These are phyloP conservation scores for Varanus komodoensis DNA, from an alignment of 2,113 vertebrate genomes.

Conservation along the genomic window DNA sequence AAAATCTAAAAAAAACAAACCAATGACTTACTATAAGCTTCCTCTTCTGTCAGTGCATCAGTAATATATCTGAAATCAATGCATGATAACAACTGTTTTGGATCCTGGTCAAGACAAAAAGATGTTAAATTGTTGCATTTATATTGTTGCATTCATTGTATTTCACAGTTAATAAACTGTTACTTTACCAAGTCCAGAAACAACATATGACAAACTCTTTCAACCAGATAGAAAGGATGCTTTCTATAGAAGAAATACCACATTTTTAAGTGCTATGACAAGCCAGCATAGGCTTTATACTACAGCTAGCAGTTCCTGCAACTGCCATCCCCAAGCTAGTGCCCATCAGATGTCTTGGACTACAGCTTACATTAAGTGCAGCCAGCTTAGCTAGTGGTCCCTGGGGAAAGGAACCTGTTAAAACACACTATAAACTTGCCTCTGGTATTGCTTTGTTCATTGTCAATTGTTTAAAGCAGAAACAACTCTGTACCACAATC, in stretches of 20 bases:
- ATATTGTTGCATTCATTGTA: no score
- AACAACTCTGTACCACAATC: rapidly evolving
- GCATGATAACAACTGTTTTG: slow-evolving; percentile 79
- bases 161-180: neutral
- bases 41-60: slow-evolving; percentile 80
- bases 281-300: neutral
- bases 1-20: neutral
- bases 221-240: neutral
- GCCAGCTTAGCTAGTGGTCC: neutral
- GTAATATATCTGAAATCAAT: slow-evolving; percentile 88
- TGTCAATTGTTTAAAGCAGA: neutral
- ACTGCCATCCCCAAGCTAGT: no score
- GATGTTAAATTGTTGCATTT: neutral
- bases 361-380: neutral
- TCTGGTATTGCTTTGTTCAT: neutral
- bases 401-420: neutral
- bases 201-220: neutral
- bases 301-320: neutral
- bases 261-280: neutral
- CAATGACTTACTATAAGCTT: slow-evolving; percentile 77
- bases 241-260: neutral
- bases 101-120: slow-evolving; percentile 68
- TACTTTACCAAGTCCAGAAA: neutral
- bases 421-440: neutral
- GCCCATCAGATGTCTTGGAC: no score